Evolutionary conservation across 2,888 invertebrate genomes (phyloP).

Genomic region (Hemaris fuciformis): DNA sequence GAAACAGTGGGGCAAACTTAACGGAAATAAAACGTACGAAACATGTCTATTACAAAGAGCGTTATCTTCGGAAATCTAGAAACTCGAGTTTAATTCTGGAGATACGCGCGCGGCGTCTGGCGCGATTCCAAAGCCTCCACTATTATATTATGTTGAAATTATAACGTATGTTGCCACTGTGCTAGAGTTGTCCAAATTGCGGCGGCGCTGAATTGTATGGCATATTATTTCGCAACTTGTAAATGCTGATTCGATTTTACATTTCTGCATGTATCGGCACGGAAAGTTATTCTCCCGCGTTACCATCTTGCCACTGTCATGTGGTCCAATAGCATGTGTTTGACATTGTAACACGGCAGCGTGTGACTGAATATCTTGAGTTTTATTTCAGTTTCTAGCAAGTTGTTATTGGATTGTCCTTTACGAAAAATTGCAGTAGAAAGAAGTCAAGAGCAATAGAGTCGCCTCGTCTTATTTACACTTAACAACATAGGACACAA

Average conservation of each 20-base stretch:
- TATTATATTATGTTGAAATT: conserved; percentile 35
- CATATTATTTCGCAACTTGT: background rate
- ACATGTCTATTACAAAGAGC: background rate
- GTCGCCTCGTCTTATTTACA: too few species aligned
- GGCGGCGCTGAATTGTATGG: background rate
- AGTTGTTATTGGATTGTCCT: too few species aligned
- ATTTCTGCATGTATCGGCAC: background rate
- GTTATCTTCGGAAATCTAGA: conserved; percentile 19
- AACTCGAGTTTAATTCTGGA: conserved; percentile 45
- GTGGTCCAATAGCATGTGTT: too few species aligned
- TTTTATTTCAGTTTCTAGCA: too few species aligned
- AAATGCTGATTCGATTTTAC: background rate
- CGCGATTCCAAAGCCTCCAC: conserved; percentile 37
- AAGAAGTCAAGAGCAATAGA: too few species aligned
- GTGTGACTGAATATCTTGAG: too few species aligned
- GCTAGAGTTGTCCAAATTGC: conserved; percentile 16
- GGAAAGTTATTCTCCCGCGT: background rate
- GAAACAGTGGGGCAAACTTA: background rate
- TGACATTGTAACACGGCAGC: too few species aligned
- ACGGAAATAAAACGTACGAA: background rate
- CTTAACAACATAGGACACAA: too few species aligned
- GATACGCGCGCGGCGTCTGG: conserved; percentile 35
- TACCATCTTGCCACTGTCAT: too few species aligned
- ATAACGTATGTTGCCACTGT: conserved; percentile 32
- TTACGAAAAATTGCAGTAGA: too few species aligned